Conservation (phyloP, 2,888 invertebrate genomes). For the Ariolimax columbianus region DNA sequence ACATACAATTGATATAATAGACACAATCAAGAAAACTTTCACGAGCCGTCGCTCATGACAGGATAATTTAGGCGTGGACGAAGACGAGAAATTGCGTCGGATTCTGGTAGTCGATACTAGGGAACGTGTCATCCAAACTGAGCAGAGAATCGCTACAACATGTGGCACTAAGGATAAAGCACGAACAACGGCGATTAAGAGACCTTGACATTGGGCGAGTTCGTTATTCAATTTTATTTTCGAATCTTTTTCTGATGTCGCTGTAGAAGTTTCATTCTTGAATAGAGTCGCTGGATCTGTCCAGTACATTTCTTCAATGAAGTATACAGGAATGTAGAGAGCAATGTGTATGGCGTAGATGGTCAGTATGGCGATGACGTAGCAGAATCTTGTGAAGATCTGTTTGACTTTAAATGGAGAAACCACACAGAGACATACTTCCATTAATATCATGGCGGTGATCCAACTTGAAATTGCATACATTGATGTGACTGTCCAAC, state of each 20-base stretch:
- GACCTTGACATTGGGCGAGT: too few species aligned
- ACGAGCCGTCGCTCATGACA: background rate
- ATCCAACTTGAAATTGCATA: slow-evolving; percentile 35
- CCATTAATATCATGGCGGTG: slow-evolving; percentile 17
- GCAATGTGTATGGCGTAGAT: background rate
- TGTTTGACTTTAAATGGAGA: slow-evolving; percentile 33
- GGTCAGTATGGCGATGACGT: background rate
- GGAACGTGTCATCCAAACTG: slow-evolving; percentile 1
- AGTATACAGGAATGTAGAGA: slow-evolving; percentile 5
- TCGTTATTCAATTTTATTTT: too few species aligned
- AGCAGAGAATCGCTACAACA: background rate
- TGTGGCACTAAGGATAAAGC: background rate
- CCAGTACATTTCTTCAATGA: slow-evolving; percentile 10
- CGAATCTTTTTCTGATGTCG: too few species aligned
- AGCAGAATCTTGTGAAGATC: slow-evolving; percentile 29
- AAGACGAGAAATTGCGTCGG: background rate
- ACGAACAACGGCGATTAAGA: too few species aligned
- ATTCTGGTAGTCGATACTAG: background rate
- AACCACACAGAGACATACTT: slow-evolving; percentile 38
- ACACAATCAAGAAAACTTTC: background rate
- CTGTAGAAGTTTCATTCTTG: too few species aligned
- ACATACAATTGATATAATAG: background rate
- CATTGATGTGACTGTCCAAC: background rate
- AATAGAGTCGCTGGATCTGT: background rate
- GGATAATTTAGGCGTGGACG: background rate